These are phyloP conservation scores for Drosophila subquinaria DNA, from an alignment of 2,888 invertebrate species.

Conservation along the genomic window DNA sequence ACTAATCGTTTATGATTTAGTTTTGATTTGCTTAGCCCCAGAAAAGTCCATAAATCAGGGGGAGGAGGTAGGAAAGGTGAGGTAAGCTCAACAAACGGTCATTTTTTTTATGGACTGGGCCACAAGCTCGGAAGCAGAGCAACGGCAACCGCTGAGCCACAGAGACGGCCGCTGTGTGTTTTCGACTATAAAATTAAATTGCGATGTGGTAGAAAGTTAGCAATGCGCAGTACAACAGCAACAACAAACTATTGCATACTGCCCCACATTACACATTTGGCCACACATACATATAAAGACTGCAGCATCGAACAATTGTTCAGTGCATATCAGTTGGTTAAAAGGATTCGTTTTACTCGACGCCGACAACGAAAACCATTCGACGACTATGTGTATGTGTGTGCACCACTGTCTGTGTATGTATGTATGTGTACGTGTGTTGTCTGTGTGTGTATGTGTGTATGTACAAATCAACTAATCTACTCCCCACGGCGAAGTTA, in stretches of 20 bases:
- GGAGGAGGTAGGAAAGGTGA: background rate
- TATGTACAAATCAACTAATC: slow-evolving; percentile 79
- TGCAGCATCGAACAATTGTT: slow-evolving; percentile 75
- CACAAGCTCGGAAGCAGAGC: slow-evolving; percentile 28
- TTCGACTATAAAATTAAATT: slow-evolving; percentile 82
- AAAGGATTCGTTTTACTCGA: slow-evolving; percentile 80
- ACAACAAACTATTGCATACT: slow-evolving; percentile 70
- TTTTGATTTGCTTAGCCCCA: slow-evolving; percentile 69
- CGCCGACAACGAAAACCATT: slow-evolving; percentile 49
- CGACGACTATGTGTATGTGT: slow-evolving; percentile 9
- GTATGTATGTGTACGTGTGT: too few species aligned
- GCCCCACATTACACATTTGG: slow-evolving; percentile 77
- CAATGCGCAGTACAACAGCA: slow-evolving; percentile 64
- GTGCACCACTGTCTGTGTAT: background rate
- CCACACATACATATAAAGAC: too few species aligned
- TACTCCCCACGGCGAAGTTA: slow-evolving; percentile 82
- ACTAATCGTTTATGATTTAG: slow-evolving; percentile 80
- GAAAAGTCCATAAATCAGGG: slow-evolving; percentile 59
- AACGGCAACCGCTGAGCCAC: slow-evolving; percentile 58
- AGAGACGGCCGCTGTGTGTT: slow-evolving; percentile 74
- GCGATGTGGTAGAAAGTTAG: slow-evolving; percentile 78
- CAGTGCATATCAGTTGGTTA: slow-evolving; percentile 84
- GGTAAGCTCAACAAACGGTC: slow-evolving; percentile 20
- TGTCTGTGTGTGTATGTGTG: slow-evolving; percentile 38
- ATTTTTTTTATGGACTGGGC: slow-evolving; percentile 44